Evolutionary conservation across 2,797 vertebrate genomes (phyloP), one percentile per base, ranked within the genome.

Genomic region (Takifugu rubripes): DNA sequence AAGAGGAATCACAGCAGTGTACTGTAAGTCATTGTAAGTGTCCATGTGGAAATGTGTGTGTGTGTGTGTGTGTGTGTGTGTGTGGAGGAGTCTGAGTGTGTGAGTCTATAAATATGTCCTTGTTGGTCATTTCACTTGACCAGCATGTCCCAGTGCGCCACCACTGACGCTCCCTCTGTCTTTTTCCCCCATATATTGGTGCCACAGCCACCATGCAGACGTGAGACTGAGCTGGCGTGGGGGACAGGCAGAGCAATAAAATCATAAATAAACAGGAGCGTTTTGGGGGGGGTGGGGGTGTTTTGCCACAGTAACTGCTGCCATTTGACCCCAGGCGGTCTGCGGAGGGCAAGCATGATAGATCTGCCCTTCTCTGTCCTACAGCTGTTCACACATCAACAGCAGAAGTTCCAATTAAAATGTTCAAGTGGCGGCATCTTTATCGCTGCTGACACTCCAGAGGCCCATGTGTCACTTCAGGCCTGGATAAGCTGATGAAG

Each of bases 371-470:
- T 86, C 87, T 83, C 80, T 59, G 82, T 92, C 84, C 85, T 89
- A 87, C 87, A 90, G 87, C 90, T 90, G 90, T 88, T 89, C 85
- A 88, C 87, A 88, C 85, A 89, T 88, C 87, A 86, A 82, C 86
- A 85, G 83, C 85, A 86, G 82, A 81, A 88, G 85, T 83, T 86
- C 84, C 86, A 91, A 91, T 90, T 88, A 89, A 89, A 90, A 88
- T 78, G 82, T 72, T 85, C 83, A 90, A 85, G 86, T 86, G 85
- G 84, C 55, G 70, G 84, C 82, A 75, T 87, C 82, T 86, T 88
- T 89, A 90, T 89, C 78, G 86, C 82, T 72, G 78, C 83, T 87
- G 87, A 91, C 88, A 88, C 85, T 87, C 79, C 54, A 69, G 81
- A 81, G 78, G 78, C 79, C 66, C 74, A 75, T 81, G 83, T 87